Conservation (phyloP, 1,140 invertebrate species). For the Scaptomyza pallida region DNA sequence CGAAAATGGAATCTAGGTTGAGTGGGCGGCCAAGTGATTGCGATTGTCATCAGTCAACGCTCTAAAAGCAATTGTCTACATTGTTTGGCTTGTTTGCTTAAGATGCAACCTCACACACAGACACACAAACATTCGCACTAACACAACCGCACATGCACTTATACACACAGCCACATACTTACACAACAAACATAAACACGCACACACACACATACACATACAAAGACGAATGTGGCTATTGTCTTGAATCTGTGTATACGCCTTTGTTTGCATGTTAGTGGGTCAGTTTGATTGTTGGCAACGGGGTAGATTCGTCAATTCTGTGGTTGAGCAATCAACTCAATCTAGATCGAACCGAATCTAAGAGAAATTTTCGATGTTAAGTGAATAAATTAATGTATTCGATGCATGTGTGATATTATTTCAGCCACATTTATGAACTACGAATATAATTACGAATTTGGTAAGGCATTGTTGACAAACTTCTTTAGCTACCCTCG, state of each 20-base stretch:
- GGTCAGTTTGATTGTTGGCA: conserved; percentile 56
- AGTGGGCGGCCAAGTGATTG: conserved; percentile 80
- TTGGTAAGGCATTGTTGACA: not conserved
- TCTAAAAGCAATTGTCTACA: conserved; percentile 83
- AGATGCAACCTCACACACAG: conserved; percentile 50
- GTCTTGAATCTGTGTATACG: conserved; percentile 63
- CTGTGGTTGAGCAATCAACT: not conserved
- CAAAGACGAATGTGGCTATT: conserved; percentile 43
- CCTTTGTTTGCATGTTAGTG: conserved; percentile 78
- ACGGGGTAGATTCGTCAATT: conserved; percentile 23
- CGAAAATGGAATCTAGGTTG: conserved; percentile 73
- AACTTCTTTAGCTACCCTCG: conserved; percentile 20
- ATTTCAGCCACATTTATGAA: no score
- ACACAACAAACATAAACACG: conserved; percentile 22
- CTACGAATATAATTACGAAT: no score
- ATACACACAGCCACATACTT: conserved; percentile 11
- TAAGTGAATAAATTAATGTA: no score
- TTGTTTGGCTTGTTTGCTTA: conserved; percentile 79
- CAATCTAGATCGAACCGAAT: no score
- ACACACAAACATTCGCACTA: conserved; percentile 20
- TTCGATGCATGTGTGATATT: no score
- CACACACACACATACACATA: conserved; percentile 21
- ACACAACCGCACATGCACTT: conserved; percentile 35
- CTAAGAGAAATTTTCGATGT: no score
- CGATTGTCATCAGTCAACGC: conserved; percentile 82